Percentiles rank a stretch among this genome's conserved stretches.
Conservation (phyloP, 2,888 invertebrate genomes). For the Rhagonycha fulva region DNA sequence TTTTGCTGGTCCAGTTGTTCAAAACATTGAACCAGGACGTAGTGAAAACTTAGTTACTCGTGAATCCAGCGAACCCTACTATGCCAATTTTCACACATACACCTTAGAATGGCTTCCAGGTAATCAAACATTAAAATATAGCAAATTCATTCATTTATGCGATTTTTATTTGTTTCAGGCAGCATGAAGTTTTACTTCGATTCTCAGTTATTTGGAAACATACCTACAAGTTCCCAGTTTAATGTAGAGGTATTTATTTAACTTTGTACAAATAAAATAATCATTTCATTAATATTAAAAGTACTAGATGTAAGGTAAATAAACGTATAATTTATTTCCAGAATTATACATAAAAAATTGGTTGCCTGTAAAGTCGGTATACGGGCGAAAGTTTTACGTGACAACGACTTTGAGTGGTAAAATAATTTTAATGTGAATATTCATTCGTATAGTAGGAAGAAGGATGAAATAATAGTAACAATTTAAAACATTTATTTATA, state of each 20-base stretch:
- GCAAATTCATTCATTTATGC: not conserved
- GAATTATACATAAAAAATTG: too few relatives aligned
- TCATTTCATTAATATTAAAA: too few relatives aligned
- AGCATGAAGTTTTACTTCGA: conserved; percentile 51
- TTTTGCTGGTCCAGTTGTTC: conserved; percentile 59
- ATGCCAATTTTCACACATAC: conserved; percentile 67
- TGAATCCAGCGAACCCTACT: conserved; percentile 52
- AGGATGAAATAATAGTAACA: too few relatives aligned
- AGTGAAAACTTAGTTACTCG: conserved; percentile 45
- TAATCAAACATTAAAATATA: conserved; percentile 39
- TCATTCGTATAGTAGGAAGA: too few relatives aligned
- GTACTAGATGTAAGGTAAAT: too few relatives aligned
- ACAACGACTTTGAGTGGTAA: too few relatives aligned
- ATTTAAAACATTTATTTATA: too few relatives aligned
- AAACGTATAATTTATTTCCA: too few relatives aligned
- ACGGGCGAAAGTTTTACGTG: too few relatives aligned
- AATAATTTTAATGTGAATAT: too few relatives aligned
- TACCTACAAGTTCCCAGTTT: not conserved
- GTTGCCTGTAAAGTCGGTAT: too few relatives aligned
- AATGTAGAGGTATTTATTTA: not conserved
- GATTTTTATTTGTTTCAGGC: conserved; percentile 39
- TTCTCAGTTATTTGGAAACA: conserved; percentile 47
- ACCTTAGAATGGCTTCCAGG: conserved; percentile 68
- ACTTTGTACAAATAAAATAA: not conserved
- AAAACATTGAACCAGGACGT: conserved; percentile 49